These are phyloP conservation scores for Cheirogaleus major DNA, from an alignment of 2,797 vertebrate genomes.

Conservation along the genomic window DNA sequence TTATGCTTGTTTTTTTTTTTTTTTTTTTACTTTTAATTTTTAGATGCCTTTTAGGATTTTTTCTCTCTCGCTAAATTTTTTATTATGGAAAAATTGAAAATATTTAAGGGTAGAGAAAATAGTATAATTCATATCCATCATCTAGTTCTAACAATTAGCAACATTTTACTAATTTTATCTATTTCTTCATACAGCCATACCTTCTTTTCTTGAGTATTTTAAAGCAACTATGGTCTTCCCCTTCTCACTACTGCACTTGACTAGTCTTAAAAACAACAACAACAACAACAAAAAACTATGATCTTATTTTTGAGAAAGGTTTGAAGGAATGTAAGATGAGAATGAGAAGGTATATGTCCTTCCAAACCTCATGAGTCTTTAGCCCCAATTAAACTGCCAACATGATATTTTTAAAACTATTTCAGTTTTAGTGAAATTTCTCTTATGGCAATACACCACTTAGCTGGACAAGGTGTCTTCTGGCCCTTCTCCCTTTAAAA, in stretches of 20 bases:
- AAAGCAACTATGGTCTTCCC: background rate
- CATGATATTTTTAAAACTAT: background rate
- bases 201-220: conserved; percentile 4
- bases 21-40: conserved; percentile 9
- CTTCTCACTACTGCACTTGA: no score
- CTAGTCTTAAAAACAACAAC: no score
- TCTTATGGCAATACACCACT: conserved; percentile 9
- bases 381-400: conserved; percentile 31
- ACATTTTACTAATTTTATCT: background rate
- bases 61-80: background rate
- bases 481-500: background rate
- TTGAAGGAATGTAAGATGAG: conserved; percentile 24
- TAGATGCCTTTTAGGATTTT: background rate
- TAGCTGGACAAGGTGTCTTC: conserved; percentile 38
- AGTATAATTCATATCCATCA: background rate
- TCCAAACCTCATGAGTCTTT: conserved; percentile 6
- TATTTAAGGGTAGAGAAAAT: background rate
- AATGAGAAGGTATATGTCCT: conserved; percentile 46
- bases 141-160: background rate
- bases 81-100: background rate
- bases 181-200: background rate
- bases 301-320: conserved; percentile 1
- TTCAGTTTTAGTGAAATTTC: conserved; percentile 20
- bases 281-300: background rate
- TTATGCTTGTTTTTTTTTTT: background rate